Evolutionary conservation across 2,888 invertebrate species (phyloP).

Genomic region (Aleiodes leptofemur): DNA sequence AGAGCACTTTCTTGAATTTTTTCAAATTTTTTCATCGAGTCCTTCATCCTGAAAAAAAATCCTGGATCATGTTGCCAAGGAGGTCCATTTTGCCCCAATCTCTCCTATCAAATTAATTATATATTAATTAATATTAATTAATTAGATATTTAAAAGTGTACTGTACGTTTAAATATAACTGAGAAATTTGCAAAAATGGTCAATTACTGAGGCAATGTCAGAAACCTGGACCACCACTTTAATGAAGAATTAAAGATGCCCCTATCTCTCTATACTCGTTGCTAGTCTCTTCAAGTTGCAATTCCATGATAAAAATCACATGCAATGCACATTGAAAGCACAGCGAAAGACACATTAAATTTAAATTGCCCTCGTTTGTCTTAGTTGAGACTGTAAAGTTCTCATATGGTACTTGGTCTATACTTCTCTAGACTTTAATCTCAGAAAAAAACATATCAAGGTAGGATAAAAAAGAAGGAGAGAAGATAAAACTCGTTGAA

Average conservation of each 20-base stretch:
- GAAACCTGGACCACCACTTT: not conserved
- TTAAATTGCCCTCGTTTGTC: conserved; percentile 60
- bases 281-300: conserved; percentile 56
- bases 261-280: not conserved
- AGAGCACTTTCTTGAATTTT: no score
- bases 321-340: conserved; percentile 44
- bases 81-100: no score
- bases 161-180: no score
- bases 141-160: no score
- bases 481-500: not conserved
- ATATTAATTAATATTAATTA: no score
- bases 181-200: no score
- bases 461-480: not conserved
- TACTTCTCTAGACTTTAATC: not conserved
- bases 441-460: conserved; percentile 5
- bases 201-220: no score
- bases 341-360: conserved; percentile 59
- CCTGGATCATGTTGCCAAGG: no score
- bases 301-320: conserved; percentile 62
- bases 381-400: conserved; percentile 15
- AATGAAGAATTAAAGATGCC: conserved; percentile 31
- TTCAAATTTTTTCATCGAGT: no score
- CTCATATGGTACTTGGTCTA: conserved; percentile 36
- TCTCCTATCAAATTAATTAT: no score
- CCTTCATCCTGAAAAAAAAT: no score